Conservation (phyloP, 2,888 invertebrate genomes). For the Electrophaes corylata region DNA sequence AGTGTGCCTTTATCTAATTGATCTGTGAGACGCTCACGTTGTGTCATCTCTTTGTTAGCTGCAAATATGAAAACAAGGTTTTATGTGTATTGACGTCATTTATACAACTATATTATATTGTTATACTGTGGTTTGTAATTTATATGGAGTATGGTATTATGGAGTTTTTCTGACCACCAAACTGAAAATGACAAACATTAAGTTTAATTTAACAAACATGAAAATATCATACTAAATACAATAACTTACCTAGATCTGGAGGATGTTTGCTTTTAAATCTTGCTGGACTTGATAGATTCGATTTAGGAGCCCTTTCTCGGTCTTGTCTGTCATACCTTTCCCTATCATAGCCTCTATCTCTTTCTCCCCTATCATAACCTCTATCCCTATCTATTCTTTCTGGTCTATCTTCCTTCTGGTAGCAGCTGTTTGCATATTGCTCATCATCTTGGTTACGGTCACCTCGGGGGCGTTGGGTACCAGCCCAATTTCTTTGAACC, state of each 20-base stretch:
- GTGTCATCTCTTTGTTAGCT: conserved; percentile 86
- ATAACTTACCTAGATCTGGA: conserved; percentile 49
- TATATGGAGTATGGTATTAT: too few species aligned
- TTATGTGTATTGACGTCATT: too few species aligned
- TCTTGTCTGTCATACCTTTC: conserved; percentile 30
- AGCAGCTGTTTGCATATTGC: conserved; percentile 71
- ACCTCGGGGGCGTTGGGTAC: conserved; percentile 64
- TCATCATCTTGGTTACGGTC: conserved; percentile 73
- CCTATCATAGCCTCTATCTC: not conserved
- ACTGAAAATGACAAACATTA: too few species aligned
- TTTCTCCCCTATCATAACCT: conserved; percentile 5
- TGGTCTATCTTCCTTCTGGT: conserved; percentile 49
- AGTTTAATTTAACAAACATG: too few species aligned
- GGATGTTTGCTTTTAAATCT: conserved; percentile 55
- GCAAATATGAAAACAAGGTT: conserved; percentile 14
- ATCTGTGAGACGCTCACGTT: conserved; percentile 92
- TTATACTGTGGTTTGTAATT: too few species aligned
- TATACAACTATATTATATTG: too few species aligned
- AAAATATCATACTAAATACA: too few species aligned
- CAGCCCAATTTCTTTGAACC: conserved; percentile 59
- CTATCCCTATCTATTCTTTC: conserved; percentile 21
- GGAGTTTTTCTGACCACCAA: too few species aligned
- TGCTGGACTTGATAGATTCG: conserved; percentile 58
- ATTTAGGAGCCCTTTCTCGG: conserved; percentile 40
- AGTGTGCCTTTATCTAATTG: conserved; percentile 92